Evolutionary conservation across 2,113 vertebrate species (phyloP), one percentile per base, ranked within the genome.

Genomic region (Zapus hudsonius): DNA sequence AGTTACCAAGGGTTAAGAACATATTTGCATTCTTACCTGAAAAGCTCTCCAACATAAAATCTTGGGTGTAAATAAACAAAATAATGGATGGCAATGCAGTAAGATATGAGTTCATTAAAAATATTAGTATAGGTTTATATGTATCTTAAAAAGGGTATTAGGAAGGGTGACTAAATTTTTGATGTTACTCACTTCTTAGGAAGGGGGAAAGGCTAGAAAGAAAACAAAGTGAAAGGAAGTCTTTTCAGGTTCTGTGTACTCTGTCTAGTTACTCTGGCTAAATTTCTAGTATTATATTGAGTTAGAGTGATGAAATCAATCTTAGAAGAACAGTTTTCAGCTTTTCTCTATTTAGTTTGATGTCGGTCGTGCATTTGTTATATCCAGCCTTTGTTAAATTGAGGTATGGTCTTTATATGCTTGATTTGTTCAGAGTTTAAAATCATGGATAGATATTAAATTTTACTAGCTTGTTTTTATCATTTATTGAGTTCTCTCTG

Each of bases 21-120:
- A 20, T 2, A 33, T 70, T 80, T 92, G 38, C n/a, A 8, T 52
- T 70, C 3, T 40, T 0, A 76, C 84, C 23, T 23, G 15, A 84
- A 93, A 91, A 86, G 4, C n/a, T 85, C 67, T 78, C 27, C 59
- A 88, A 86, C 27, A 89, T 61, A 84, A 25, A 59, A 38, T 94
- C 22, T 67, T 74, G 22, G 1, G 16, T 38, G 36, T 76, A 88
- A 78, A 82, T 47, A 87, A 93, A 3, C 17, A n/a, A 91, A 15
- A 3, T 70, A 92, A 94, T 79, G 0, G 2, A 52, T 87, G 87
- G 52, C 5, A 73, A 20, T 38, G 27, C 5, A 74, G 25, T 89
- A 81, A 81, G 29, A 59, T 76, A 36, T 23, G 22, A 44, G 79
- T 92, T 92, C 13, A 36, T 78, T 59, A 82, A 89, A 94, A 88